phyloP scores from a whole-genome alignment of 2,113 vertebrate genomes.

The Chloebia gouldiae region DNA sequence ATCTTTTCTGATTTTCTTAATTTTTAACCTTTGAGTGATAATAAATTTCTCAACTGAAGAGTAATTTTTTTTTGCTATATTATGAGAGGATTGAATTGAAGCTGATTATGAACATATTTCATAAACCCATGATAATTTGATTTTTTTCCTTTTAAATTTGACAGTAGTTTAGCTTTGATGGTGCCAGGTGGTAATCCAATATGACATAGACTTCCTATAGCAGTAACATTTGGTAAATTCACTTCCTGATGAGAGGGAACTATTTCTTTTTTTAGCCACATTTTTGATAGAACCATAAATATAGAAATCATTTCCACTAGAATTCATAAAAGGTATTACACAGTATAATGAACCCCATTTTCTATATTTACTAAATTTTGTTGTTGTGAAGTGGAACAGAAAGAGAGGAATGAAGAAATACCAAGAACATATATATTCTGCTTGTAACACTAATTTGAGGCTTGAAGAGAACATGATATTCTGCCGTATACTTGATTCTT shows the following conservation, averaged over 20 bases:
- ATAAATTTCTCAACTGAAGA: neutral
- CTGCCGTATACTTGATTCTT: neutral
- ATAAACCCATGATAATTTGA: conserved; percentile 49
- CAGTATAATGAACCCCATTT: conserved; percentile 26
- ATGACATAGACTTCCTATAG: conserved; percentile 71
- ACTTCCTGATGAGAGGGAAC: conserved; percentile 63
- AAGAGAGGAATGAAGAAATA: neutral
- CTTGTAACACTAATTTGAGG: neutral
- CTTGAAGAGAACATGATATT: neutral
- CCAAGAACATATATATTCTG: neutral
- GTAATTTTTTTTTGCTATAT: neutral
- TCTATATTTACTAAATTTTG: conserved; percentile 11
- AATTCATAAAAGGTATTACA: neutral
- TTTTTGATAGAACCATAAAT: conserved; percentile 63
- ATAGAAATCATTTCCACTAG: conserved; percentile 25
- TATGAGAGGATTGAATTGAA: conserved; percentile 11
- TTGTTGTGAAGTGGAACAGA: neutral
- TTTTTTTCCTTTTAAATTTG: conserved; percentile 40
- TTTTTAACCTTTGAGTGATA: neutral
- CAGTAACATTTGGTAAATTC: conserved; percentile 73
- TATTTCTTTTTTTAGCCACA: conserved; percentile 57
- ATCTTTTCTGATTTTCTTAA: neutral
- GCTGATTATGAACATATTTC: neutral
- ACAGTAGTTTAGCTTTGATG: conserved; percentile 57
- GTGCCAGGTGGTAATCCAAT: conserved; percentile 67